Percentiles rank a stretch among this genome's conserved stretches.
Evolutionary conservation across 2,113 vertebrate species (phyloP).

Genomic region (Muntiacus reevesi): DNA sequence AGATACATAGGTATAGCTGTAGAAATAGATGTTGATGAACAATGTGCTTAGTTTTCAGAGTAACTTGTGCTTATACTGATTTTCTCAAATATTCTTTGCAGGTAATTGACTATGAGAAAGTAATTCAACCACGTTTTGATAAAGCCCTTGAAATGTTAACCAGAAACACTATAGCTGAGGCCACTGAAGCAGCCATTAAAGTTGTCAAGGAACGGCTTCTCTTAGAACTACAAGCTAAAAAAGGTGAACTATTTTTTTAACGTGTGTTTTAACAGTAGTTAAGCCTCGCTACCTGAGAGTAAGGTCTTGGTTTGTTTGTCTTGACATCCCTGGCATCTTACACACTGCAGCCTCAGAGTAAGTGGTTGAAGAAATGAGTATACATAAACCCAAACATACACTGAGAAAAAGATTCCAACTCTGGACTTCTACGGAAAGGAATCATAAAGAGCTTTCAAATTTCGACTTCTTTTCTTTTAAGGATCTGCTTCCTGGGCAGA

Average conservation of each 20-base stretch:
- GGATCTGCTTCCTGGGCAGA: background rate
- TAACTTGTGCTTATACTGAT: background rate
- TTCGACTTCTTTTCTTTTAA: background rate
- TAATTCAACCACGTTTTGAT: constrained; percentile 75
- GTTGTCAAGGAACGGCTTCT: constrained; percentile 76
- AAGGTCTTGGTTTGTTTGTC: background rate
- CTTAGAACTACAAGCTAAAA: constrained; percentile 59
- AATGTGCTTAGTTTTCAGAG: background rate
- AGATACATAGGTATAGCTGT: background rate
- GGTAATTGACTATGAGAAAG: constrained; percentile 85
- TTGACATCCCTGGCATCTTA: background rate
- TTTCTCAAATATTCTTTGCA: constrained; percentile 67
- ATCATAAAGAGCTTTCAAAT: background rate
- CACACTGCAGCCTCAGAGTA: background rate
- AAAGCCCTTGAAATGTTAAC: constrained; percentile 71
- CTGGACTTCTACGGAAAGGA: background rate
- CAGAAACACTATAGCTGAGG: constrained; percentile 76
- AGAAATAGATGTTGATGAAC: background rate
- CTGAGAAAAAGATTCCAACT: background rate
- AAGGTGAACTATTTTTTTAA: constrained; percentile 71
- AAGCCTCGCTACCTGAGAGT: background rate
- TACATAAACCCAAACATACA: background rate
- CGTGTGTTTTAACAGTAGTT: constrained; percentile 1
- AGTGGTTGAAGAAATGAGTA: background rate
- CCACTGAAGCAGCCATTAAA: constrained; percentile 79